A percentile compares a stretch with the other conserved stretches of the same genome.
Evolutionary conservation across 2,888 invertebrate genomes (phyloP).

Genomic region (Chrysolina americana): DNA sequence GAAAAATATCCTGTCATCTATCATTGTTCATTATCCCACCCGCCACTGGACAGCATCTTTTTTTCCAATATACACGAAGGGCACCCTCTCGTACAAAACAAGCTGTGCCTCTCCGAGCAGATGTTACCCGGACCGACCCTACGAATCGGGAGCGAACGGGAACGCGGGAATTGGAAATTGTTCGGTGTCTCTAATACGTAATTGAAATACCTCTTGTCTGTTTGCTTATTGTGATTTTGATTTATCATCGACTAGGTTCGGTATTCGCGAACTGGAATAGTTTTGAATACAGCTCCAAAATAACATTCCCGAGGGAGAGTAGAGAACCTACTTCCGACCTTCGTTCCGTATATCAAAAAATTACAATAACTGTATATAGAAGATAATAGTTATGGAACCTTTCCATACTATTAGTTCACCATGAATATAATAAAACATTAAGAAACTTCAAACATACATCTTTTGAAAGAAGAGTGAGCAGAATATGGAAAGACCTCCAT

Average conservation of each 20-base stretch:
- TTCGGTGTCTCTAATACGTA: slow-evolving; percentile 62
- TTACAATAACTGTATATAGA: no score
- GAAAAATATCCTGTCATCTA: no score
- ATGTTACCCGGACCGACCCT: slow-evolving; percentile 59
- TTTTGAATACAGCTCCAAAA: not conserved
- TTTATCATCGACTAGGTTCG: slow-evolving; percentile 45
- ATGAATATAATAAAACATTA: no score
- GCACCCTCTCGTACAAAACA: slow-evolving; percentile 48
- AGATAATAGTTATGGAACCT: no score
- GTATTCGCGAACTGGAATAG: not conserved
- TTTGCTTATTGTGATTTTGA: slow-evolving; percentile 61
- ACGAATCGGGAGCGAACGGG: slow-evolving; percentile 52
- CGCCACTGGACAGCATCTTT: slow-evolving; percentile 44
- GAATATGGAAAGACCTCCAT: no score
- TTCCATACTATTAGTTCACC: no score
- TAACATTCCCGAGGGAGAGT: not conserved
- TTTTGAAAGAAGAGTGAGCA: no score
- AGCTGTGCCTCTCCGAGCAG: slow-evolving; percentile 61
- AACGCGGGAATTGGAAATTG: slow-evolving; percentile 63
- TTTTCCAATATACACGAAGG: slow-evolving; percentile 46
- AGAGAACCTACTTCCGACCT: no score
- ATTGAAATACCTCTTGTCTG: slow-evolving; percentile 64
- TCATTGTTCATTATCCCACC: slow-evolving; percentile 31
- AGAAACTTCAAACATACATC: no score
- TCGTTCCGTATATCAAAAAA: no score